Conservation (phyloP, 2,888 invertebrate species). For the Lithophane socia region DNA sequence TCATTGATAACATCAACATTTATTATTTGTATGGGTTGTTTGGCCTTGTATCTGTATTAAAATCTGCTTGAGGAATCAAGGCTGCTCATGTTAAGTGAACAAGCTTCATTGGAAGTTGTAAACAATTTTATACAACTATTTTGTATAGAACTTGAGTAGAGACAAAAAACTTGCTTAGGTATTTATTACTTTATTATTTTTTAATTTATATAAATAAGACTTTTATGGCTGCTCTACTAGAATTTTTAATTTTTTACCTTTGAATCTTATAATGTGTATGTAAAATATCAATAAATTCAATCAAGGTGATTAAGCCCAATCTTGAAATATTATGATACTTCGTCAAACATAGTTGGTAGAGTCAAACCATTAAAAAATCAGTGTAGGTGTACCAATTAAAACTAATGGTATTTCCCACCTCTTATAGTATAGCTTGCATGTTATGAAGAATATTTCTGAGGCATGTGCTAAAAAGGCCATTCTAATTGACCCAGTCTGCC, state of each 20-base stretch:
- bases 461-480: conserved; percentile 76
- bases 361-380: conserved; percentile 19
- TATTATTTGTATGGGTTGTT: conserved; percentile 39
- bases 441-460: conserved; percentile 49
- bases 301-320: neutral
- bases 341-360: conserved; percentile 11
- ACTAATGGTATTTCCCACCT: conserved; percentile 23
- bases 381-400: conserved; percentile 39
- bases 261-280: neutral
- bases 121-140: conserved; percentile 2
- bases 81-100: conserved; percentile 28
- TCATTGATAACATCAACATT: conserved; percentile 49
- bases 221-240: neutral
- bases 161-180: neutral
- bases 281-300: neutral
- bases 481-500: conserved; percentile 83
- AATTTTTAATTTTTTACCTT: neutral
- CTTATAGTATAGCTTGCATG: conserved; percentile 27
- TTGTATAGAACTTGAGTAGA: neutral
- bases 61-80: conserved; percentile 38
- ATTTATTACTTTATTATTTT: too few relatives aligned
- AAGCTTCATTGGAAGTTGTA: conserved; percentile 11
- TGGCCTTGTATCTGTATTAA: conserved; percentile 59
- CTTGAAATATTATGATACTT: conserved; percentile 7
- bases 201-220: neutral